Evolutionary conservation across 2,797 vertebrate genomes (phyloP).

Genomic region (Erithacus rubecula): DNA sequence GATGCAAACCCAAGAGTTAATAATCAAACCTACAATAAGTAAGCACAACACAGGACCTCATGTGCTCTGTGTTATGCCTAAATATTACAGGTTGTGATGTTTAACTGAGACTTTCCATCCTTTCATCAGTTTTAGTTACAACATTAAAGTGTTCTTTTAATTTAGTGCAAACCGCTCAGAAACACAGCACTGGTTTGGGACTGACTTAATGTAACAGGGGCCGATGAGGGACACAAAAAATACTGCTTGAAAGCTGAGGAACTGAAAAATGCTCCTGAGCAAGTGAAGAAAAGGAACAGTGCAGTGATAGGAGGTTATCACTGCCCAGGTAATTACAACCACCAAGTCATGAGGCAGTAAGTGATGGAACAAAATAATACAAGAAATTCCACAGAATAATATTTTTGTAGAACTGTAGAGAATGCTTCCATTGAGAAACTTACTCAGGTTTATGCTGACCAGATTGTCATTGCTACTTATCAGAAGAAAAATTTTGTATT

Average conservation of each 20-base stretch:
- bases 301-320: not conserved
- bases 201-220: not conserved
- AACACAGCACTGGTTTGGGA: not conserved
- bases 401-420: not conserved
- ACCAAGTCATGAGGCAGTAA: not conserved
- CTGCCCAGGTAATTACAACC: not conserved
- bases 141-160: constrained; percentile 57
- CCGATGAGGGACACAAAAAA: not conserved
- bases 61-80: constrained; percentile 13
- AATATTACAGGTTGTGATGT: constrained; percentile 42
- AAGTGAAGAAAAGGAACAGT: not conserved
- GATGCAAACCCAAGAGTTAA: constrained; percentile 61
- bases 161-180: constrained; percentile 41
- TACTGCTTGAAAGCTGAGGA: not conserved
- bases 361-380: not conserved
- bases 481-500: not conserved
- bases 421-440: not conserved
- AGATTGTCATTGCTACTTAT: not conserved
- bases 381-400: not conserved
- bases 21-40: constrained; percentile 49
- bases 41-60: constrained; percentile 40
- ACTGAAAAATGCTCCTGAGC: not conserved
- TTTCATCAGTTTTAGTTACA: constrained; percentile 50
- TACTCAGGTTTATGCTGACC: not conserved
- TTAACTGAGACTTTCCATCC: constrained; percentile 49